phyloP scores from a whole-genome alignment of 2,797 vertebrate species.

The Picus viridis region DNA sequence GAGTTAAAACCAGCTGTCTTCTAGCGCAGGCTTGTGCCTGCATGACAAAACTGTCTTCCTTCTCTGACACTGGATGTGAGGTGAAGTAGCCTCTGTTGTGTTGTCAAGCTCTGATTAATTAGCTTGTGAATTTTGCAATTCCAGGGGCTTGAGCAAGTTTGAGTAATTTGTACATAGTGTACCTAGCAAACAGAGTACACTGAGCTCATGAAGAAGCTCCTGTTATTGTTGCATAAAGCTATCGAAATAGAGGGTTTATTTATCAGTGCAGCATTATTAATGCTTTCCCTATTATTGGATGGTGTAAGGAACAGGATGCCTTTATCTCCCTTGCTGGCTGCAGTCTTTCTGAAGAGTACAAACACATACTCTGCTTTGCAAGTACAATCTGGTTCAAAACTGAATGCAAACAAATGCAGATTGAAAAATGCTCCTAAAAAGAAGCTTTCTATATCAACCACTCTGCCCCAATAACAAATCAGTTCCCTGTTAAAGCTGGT shows the following conservation, averaged over 20 bases:
- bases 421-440: neutral
- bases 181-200: constrained; percentile 6
- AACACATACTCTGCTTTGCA: neutral
- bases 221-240: constrained; percentile 12
- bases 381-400: constrained; percentile 2
- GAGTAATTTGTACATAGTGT: constrained; percentile 22
- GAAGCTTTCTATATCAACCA: neutral
- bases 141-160: neutral
- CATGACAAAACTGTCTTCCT: neutral
- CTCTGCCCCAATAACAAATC: neutral
- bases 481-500: neutral
- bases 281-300: neutral
- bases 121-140: constrained; percentile 34
- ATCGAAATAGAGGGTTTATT: constrained; percentile 1
- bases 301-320: neutral
- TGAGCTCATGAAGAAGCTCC: neutral
- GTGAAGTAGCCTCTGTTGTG: neutral
- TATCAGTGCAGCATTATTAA: constrained; percentile 29
- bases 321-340: constrained; percentile 30
- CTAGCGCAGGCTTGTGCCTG: neutral
- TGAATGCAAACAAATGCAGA: neutral
- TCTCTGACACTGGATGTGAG: neutral
- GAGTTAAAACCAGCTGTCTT: neutral
- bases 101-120: constrained; percentile 49
- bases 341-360: constrained; percentile 7